Base-by-base conservation (phyloP, 2,797 vertebrate genomes). In the Amniataba percoides region DNA sequence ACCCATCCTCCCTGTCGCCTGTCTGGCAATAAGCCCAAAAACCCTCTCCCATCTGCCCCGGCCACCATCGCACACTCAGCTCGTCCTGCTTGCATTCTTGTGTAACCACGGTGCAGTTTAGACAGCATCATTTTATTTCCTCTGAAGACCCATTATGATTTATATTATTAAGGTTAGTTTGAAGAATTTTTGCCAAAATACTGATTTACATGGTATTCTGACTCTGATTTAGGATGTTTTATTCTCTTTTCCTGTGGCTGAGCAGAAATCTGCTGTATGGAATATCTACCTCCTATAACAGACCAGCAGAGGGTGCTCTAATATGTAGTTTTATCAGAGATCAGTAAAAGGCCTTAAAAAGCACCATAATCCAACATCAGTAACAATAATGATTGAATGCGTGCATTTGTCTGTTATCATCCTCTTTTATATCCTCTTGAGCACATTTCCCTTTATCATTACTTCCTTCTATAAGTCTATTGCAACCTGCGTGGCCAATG, bases 251-350 rank as follows among this genome's bases (percentile, higher is more conserved):
- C 13, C 34, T 57, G 2, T 62, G 21, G 1, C 36, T 1, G 43
- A 12, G 6, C 25, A 27, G 8, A 39, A 16, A 39, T 52, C 1
- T 77, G 1, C 8, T 55, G 18, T 56, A 31, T 52, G 2, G 25
- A 51, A 42, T 0, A 40, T 14, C 23, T 11, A 6, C 9, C 6
- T n/a, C 19, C 25, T 19, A 1, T 2, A 15, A 66, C 3, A 0
- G 39, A 45, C 58, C 92, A 92, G 69, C 79, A 93, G 92, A 89
- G 85, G 90, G 83, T 15, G 68, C 83, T 78, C 83, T 77, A 63
- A 78, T 74, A 83, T 70, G 57, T 19, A 62, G 27, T 79, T 78
- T 81, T 46, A 79, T 34, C 46, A 69, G 15, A 61, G 3, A 34
- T 64, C 43, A 21, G 31, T 2, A 2, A 60, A 39, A 36, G 34